A percentile compares a stretch with the other conserved stretches of the same genome.
These are phyloP conservation scores for Miichthys miiuy DNA, from an alignment of 2,797 vertebrate genomes.

Conservation along the genomic window DNA sequence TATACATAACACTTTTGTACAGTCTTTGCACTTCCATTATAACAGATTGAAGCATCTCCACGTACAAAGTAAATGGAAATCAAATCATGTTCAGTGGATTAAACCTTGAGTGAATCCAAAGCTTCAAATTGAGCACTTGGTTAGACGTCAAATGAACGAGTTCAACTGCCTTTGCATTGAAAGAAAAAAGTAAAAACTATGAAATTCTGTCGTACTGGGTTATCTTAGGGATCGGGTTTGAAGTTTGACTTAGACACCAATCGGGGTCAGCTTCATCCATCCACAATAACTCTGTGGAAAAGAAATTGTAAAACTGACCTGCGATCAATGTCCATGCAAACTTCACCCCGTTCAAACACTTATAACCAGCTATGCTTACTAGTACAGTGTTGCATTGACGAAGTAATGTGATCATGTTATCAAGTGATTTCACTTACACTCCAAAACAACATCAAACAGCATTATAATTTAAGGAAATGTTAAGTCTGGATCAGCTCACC, in stretches of 20 bases:
- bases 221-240: slow-evolving; percentile 28
- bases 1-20: slow-evolving; percentile 88
- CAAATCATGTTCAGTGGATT: slow-evolving; percentile 73
- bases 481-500: slow-evolving; percentile 60
- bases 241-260: slow-evolving; percentile 22
- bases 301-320: slow-evolving; percentile 35
- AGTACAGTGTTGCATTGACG: slow-evolving; percentile 56
- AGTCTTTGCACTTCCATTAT: slow-evolving; percentile 78
- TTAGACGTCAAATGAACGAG: slow-evolving; percentile 57
- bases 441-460: slow-evolving; percentile 67
- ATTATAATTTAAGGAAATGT: slow-evolving; percentile 76
- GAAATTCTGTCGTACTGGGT: slow-evolving; percentile 49
- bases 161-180: slow-evolving; percentile 58
- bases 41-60: slow-evolving; percentile 74
- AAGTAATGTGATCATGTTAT: slow-evolving; percentile 60
- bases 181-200: slow-evolving; percentile 41
- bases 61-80: slow-evolving; percentile 67
- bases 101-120: slow-evolving; percentile 72
- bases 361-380: slow-evolving; percentile 54
- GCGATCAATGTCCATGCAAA: slow-evolving; percentile 36
- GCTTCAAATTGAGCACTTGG: slow-evolving; percentile 68
- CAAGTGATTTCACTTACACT: slow-evolving; percentile 62
- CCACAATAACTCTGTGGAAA: slow-evolving; percentile 5
- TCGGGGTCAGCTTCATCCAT: slow-evolving; percentile 20
- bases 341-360: slow-evolving; percentile 33